Conservation (phyloP, 2,888 invertebrate genomes). For the Diadegma fenestrale region DNA sequence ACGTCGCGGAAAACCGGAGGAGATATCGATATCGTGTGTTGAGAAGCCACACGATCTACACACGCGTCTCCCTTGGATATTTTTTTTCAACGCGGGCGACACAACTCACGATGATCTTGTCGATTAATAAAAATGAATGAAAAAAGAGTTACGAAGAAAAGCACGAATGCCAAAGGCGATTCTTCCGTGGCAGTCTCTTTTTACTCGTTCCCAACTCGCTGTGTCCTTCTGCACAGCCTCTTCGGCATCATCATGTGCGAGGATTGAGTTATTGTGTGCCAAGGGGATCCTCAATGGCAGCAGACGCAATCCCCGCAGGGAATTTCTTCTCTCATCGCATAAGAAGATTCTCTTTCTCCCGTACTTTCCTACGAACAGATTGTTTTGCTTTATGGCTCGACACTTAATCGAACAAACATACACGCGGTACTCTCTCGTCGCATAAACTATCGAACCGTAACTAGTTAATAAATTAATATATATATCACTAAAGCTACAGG, state of each 20-base stretch:
- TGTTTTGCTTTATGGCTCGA: slow-evolving; percentile 26
- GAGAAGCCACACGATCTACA: slow-evolving; percentile 52
- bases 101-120: slow-evolving; percentile 22
- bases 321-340: slow-evolving; percentile 35
- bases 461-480: slow-evolving; percentile 83
- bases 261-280: slow-evolving; percentile 80
- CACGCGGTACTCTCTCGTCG: slow-evolving; percentile 46
- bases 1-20: slow-evolving; percentile 36
- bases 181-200: slow-evolving; percentile 40
- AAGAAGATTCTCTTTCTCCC: slow-evolving; percentile 6
- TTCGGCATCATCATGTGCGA: slow-evolving; percentile 41
- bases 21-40: slow-evolving; percentile 62
- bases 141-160: slow-evolving; percentile 30
- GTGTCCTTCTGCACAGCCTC: slow-evolving; percentile 19
- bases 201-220: neutral
- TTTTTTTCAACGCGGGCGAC: neutral
- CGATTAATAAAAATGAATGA: neutral
- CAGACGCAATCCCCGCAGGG: slow-evolving; percentile 70
- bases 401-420: slow-evolving; percentile 5
- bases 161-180: slow-evolving; percentile 72
- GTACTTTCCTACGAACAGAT: slow-evolving; percentile 3
- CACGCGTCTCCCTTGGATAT: neutral
- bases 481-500: slow-evolving; percentile 77
- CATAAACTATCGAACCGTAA: slow-evolving; percentile 77
- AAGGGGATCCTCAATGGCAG: slow-evolving; percentile 68